Percentiles rank a stretch among this genome's conserved stretches.
Conservation (phyloP, 2,888 invertebrate genomes). For the Choreutis nemorana region DNA sequence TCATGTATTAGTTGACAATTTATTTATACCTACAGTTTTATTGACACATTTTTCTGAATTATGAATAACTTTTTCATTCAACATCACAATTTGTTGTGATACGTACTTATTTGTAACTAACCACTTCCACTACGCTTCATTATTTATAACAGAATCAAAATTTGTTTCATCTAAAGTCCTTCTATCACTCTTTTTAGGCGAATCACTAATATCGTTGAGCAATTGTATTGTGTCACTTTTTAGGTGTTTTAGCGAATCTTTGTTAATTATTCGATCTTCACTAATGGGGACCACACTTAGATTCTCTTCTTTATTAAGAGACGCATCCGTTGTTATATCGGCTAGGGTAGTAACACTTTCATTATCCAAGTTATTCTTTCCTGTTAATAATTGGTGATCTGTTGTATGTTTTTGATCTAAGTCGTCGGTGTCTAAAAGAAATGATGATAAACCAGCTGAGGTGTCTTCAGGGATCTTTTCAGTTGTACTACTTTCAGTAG, state of each 20-base stretch:
- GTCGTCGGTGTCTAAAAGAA: slow-evolving; percentile 51
- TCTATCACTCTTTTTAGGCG: slow-evolving; percentile 51
- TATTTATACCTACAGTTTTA: too few relatives aligned
- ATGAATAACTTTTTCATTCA: too few relatives aligned
- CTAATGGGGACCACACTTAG: slow-evolving; percentile 48
- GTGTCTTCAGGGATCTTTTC: slow-evolving; percentile 9
- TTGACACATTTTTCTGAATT: too few relatives aligned
- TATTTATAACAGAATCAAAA: slow-evolving; percentile 36
- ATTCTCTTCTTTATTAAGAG: slow-evolving; percentile 25
- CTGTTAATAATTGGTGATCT: slow-evolving; percentile 7
- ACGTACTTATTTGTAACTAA: not conserved
- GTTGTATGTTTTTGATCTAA: slow-evolving; percentile 23
- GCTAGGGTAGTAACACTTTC: slow-evolving; percentile 13
- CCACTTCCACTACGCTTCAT: slow-evolving; percentile 34
- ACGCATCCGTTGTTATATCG: slow-evolving; percentile 5
- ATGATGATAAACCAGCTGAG: slow-evolving; percentile 23
- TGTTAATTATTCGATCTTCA: slow-evolving; percentile 23
- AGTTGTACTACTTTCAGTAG: slow-evolving; percentile 12
- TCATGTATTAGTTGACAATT: too few relatives aligned
- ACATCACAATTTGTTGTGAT: not conserved
- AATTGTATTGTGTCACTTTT: slow-evolving; percentile 38
- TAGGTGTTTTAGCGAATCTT: slow-evolving; percentile 25
- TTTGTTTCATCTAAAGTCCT: slow-evolving; percentile 47
- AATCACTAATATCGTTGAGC: slow-evolving; percentile 54
- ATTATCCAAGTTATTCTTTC: slow-evolving; percentile 14